Percentiles rank a stretch among this genome's conserved stretches.
Conservation (phyloP, 64 coral and sea anemone species). For the Stylophora pistillata region DNA sequence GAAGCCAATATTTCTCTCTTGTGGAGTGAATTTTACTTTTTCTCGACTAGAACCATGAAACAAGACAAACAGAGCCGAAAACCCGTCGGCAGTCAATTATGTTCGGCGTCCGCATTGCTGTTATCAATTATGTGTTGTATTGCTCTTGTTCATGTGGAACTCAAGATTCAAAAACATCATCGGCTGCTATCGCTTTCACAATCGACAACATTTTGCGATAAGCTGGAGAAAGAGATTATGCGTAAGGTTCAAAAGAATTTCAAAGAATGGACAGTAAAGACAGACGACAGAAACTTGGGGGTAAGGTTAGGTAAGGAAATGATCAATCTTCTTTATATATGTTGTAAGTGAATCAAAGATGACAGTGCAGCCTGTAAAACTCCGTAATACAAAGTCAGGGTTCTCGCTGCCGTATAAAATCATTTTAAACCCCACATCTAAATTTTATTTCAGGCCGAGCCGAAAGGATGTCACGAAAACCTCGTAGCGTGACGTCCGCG, state of each 20-base stretch:
- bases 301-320: not conserved
- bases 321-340: no score
- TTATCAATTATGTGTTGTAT: not conserved
- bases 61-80: not conserved
- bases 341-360: no score
- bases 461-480: not conserved
- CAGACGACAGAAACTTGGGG: not conserved
- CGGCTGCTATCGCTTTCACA: not conserved
- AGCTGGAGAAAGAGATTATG: not conserved
- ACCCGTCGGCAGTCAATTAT: not conserved
- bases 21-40: not conserved
- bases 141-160: not conserved
- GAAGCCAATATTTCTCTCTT: not conserved
- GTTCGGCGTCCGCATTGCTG: not conserved
- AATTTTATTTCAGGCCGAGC: not conserved
- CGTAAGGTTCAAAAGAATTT: not conserved
- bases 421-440: no score
- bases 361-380: no score
- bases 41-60: not conserved
- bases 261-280: not conserved
- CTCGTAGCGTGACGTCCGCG: not conserved
- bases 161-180: not conserved
- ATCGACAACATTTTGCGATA: not conserved
- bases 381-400: no score
- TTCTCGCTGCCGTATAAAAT: no score